These are phyloP conservation scores for Macrobrachium nipponense DNA, from an alignment of 1,140 invertebrate genomes.

Conservation along the genomic window DNA sequence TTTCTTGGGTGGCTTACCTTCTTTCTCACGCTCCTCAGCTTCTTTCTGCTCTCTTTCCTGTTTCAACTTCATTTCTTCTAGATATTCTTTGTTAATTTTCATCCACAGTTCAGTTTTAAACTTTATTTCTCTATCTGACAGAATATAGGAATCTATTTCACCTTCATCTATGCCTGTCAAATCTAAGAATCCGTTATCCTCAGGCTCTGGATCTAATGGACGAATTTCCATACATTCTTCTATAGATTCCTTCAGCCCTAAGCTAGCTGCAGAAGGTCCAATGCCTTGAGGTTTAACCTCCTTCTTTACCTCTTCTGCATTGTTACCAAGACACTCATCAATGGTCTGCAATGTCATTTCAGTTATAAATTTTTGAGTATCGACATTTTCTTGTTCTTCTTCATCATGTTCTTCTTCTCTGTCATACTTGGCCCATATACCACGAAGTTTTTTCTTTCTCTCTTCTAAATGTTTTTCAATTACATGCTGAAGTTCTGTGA, in stretches of 20 bases:
- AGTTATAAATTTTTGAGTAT: slow-evolving; percentile 60
- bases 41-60: slow-evolving; percentile 82
- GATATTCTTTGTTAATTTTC: slow-evolving; percentile 64
- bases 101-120: slow-evolving; percentile 85
- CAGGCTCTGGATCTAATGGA: slow-evolving; percentile 65
- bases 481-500: slow-evolving; percentile 68
- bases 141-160: slow-evolving; percentile 89
- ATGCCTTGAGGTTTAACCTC: slow-evolving; percentile 38
- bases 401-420: slow-evolving; percentile 42
- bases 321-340: slow-evolving; percentile 59
- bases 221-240: slow-evolving; percentile 67
- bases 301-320: slow-evolving; percentile 34
- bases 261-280: slow-evolving; percentile 68
- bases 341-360: slow-evolving; percentile 57
- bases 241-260: slow-evolving; percentile 67
- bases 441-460: slow-evolving; percentile 75
- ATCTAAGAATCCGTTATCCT: slow-evolving; percentile 77
- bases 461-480: slow-evolving; percentile 78
- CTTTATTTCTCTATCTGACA: slow-evolving; percentile 82
- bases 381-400: slow-evolving; percentile 44
- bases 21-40: slow-evolving; percentile 69
- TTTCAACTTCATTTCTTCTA: slow-evolving; percentile 71
- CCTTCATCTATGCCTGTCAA: slow-evolving; percentile 86
- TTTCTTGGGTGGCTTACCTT: slow-evolving; percentile 73
- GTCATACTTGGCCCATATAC: slow-evolving; percentile 59